These are phyloP conservation scores for Lophius piscatorius DNA, from an alignment of 2,113 vertebrate genomes.

Conservation along the genomic window DNA sequence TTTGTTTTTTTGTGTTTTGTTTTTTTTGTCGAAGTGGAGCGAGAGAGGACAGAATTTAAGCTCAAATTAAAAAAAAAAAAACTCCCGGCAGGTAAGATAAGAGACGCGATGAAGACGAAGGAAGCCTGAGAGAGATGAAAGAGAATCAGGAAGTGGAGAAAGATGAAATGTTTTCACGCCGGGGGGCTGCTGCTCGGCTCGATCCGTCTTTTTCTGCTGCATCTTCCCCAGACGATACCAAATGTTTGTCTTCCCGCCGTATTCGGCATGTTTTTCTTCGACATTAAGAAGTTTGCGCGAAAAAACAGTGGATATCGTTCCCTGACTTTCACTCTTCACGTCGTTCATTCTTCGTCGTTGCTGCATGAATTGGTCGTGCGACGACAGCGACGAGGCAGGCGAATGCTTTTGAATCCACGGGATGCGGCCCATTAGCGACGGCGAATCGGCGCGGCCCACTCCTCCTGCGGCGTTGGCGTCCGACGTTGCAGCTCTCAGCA, in stretches of 20 bases:
- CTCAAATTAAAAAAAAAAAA: slow-evolving; percentile 21
- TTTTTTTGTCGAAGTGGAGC: no score
- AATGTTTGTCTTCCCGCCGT: slow-evolving; percentile 16
- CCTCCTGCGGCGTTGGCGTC: no score
- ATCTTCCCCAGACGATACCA: slow-evolving; percentile 6
- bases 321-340: no score
- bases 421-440: no score
- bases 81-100: slow-evolving; percentile 16
- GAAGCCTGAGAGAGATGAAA: slow-evolving; percentile 59
- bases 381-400: no score
- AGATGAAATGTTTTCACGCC: slow-evolving; percentile 48
- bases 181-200: slow-evolving; percentile 38
- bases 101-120: slow-evolving; percentile 39
- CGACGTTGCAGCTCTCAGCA: no score
- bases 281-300: neutral
- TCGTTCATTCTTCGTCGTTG: no score
- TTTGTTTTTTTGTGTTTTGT: no score
- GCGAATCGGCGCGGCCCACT: no score
- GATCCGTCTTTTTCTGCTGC: slow-evolving; percentile 14
- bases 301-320: slow-evolving; percentile 12
- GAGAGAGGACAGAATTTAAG: no score
- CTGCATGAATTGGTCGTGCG: no score
- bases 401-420: no score
- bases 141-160: slow-evolving; percentile 53
- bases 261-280: slow-evolving; percentile 4